These are phyloP conservation scores for Metacarcinus magister DNA, from an alignment of 2,888 invertebrate species.

Conservation along the genomic window DNA sequence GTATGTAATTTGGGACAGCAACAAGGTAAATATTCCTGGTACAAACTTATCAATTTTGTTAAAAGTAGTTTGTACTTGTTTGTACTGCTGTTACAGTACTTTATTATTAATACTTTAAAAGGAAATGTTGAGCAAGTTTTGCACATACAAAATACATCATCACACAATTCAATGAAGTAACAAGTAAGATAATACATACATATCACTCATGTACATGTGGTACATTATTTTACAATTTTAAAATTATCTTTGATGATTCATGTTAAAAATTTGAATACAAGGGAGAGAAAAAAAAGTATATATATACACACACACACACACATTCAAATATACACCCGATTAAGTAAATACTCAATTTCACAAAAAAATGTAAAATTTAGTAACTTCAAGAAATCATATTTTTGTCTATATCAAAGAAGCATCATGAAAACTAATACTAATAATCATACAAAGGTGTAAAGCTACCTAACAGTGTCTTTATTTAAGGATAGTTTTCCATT, in stretches of 20 bases:
- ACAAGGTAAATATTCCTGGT: background rate
- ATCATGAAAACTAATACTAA: background rate
- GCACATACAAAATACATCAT: background rate
- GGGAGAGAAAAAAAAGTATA: background rate
- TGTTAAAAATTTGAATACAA: background rate
- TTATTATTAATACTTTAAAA: background rate
- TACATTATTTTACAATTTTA: background rate
- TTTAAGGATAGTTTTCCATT: background rate
- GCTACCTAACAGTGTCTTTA: background rate
- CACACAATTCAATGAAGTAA: background rate
- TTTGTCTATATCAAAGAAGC: background rate
- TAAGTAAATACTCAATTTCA: background rate
- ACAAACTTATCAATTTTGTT: slow-evolving; percentile 26
- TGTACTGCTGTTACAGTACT: slow-evolving; percentile 26
- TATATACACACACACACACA: background rate
- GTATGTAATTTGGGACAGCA: background rate
- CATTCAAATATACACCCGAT: background rate
- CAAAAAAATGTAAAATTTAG: background rate
- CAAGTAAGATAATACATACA: background rate
- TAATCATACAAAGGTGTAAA: background rate
- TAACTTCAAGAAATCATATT: background rate
- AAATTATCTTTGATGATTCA: background rate
- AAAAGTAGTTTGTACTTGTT: slow-evolving; percentile 22
- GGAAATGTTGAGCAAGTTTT: slow-evolving; percentile 17
- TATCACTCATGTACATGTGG: background rate